Conservation (phyloP, 2,797 vertebrate species). For the Delichon dasypus region DNA sequence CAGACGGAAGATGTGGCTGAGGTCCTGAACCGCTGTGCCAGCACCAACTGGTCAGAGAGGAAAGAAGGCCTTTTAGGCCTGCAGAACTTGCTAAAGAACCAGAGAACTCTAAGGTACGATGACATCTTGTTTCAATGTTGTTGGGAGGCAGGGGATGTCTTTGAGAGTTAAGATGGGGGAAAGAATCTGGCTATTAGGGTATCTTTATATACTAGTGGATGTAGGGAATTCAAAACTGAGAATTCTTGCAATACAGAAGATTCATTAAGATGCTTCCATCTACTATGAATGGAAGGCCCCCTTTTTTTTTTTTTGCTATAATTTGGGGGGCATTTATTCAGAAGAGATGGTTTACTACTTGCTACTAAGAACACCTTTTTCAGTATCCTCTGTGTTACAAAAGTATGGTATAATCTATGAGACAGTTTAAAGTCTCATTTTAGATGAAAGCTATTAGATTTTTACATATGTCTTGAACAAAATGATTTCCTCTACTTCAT, state of each 20-base stretch:
- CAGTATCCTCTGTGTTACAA: background rate
- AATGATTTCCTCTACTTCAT: background rate
- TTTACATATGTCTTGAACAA: background rate
- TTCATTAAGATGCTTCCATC: background rate
- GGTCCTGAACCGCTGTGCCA: conserved; percentile 95
- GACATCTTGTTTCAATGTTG: background rate
- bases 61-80: conserved; percentile 94
- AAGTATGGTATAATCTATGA: background rate
- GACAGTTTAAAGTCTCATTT: background rate
- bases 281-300: background rate
- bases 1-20: conserved; percentile 97
- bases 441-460: background rate
- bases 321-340: background rate
- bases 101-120: conserved; percentile 90
- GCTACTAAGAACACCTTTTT: background rate
- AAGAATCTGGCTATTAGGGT: background rate
- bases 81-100: conserved; percentile 91
- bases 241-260: background rate
- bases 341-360: background rate
- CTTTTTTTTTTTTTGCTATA: background rate
- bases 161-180: background rate
- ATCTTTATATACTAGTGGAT: background rate
- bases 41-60: conserved; percentile 96
- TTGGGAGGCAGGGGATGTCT: background rate
- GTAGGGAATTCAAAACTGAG: background rate